Percentiles rank a stretch among this genome's conserved stretches.
Conservation (phyloP, 2,888 invertebrate genomes). For the Blera fallax region DNA sequence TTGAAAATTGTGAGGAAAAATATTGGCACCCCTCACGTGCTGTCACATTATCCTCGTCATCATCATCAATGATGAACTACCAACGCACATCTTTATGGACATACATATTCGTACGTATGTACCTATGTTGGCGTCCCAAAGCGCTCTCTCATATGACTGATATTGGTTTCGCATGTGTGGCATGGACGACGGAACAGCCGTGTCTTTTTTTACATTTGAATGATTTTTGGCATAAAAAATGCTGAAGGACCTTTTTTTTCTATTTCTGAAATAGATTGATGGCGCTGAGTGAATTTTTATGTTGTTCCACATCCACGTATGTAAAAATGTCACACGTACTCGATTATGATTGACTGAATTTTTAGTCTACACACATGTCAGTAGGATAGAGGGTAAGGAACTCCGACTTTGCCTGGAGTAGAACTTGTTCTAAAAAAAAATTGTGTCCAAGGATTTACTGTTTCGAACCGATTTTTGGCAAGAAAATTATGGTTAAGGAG, state of each 20-base stretch:
- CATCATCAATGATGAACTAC: conserved; percentile 51
- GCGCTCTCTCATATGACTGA: conserved; percentile 45
- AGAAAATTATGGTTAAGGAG: too few relatives aligned
- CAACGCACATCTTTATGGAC: conserved; percentile 19
- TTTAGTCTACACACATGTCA: neutral
- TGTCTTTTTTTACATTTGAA: conserved; percentile 42
- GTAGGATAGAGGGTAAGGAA: neutral
- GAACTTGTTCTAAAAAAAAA: too few relatives aligned
- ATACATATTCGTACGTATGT: conserved; percentile 17
- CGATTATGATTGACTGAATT: conserved; percentile 61
- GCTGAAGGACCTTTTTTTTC: conserved; percentile 14
- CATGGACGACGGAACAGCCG: conserved; percentile 16
- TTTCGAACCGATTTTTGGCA: too few relatives aligned
- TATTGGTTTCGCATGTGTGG: conserved; percentile 23
- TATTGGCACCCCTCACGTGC: conserved; percentile 61
- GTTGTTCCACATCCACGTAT: conserved; percentile 8
- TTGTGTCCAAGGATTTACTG: too few relatives aligned
- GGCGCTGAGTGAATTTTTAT: conserved; percentile 61
- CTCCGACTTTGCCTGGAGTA: too few relatives aligned
- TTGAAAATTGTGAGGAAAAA: conserved; percentile 19
- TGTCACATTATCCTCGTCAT: conserved; percentile 70
- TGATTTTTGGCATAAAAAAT: conserved; percentile 47
- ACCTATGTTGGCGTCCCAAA: conserved; percentile 10
- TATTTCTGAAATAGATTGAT: conserved; percentile 59
- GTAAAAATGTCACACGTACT: conserved; percentile 35